These are phyloP conservation scores for Tenebrosternarchus preto DNA, from an alignment of 2,113 vertebrate species.

Conservation along the genomic window DNA sequence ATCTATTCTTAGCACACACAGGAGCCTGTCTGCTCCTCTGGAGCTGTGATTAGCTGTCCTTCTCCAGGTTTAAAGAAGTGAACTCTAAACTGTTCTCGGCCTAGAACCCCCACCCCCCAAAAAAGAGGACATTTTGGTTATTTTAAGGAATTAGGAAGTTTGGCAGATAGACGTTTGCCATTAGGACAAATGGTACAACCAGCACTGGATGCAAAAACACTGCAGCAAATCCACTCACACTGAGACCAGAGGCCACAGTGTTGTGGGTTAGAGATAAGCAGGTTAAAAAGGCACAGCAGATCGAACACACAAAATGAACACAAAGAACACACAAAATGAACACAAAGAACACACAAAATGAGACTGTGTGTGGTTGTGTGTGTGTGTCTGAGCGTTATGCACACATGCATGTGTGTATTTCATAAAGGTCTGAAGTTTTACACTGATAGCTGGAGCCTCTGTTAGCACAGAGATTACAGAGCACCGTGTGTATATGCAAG, in stretches of 20 bases:
- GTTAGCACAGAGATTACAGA: slow-evolving; percentile 43
- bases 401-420: slow-evolving; percentile 30
- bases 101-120: no score
- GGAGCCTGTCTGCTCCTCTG: slow-evolving; percentile 5
- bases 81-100: no score
- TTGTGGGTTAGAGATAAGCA: slow-evolving; percentile 7
- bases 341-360: no score
- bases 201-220: background rate
- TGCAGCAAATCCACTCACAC: background rate
- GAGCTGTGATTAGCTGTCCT: background rate
- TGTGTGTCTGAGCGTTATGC: no score
- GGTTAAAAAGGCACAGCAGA: background rate
- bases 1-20: slow-evolving; percentile 21
- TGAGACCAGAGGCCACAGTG: background rate
- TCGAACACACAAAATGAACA: no score
- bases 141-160: no score
- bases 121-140: no score
- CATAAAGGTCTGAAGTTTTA: slow-evolving; percentile 44
- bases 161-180: no score
- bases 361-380: background rate
- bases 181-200: no score
- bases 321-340: no score
- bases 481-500: slow-evolving; percentile 23
- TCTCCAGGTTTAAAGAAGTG: background rate
- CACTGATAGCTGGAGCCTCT: slow-evolving; percentile 39